Evolutionary conservation across 2,797 vertebrate species (phyloP).

Genomic region (Lepus townsendii): DNA sequence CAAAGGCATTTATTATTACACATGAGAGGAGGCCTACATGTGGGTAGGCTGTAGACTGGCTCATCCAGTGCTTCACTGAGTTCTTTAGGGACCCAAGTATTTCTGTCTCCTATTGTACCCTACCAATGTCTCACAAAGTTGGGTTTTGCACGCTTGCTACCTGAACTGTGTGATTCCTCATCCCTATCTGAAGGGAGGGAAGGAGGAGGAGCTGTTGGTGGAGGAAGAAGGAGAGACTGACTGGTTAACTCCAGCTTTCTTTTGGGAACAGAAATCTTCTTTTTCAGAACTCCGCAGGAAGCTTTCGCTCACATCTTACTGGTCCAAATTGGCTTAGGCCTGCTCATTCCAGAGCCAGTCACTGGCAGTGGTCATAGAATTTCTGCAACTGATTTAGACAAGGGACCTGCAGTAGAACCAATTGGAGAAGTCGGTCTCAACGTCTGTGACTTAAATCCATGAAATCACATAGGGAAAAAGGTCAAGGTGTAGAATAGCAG

Average conservation of each 20-base stretch:
- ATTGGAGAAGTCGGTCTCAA: neutral
- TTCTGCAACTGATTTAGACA: neutral
- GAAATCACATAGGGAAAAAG: neutral
- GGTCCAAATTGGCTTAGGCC: neutral
- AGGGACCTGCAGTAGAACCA: neutral
- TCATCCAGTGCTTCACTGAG: neutral
- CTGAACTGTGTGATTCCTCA: neutral
- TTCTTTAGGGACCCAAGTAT: neutral
- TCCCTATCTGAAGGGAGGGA: neutral
- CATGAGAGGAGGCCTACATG: neutral
- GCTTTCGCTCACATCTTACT: neutral
- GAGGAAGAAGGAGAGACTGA: neutral
- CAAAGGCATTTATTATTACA: neutral
- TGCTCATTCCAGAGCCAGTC: neutral
- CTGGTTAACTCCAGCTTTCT: neutral
- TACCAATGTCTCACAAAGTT: neutral
- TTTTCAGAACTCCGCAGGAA: neutral
- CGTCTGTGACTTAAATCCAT: neutral
- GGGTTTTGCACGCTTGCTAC: neutral
- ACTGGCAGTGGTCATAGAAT: neutral
- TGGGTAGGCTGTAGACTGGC: neutral
- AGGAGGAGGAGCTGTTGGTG: neutral
- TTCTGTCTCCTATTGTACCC: neutral
- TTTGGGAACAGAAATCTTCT: neutral
- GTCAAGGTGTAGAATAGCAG: neutral